phyloP scores from a whole-genome alignment of 2,888 invertebrate species.

The Lymantria dispar region DNA sequence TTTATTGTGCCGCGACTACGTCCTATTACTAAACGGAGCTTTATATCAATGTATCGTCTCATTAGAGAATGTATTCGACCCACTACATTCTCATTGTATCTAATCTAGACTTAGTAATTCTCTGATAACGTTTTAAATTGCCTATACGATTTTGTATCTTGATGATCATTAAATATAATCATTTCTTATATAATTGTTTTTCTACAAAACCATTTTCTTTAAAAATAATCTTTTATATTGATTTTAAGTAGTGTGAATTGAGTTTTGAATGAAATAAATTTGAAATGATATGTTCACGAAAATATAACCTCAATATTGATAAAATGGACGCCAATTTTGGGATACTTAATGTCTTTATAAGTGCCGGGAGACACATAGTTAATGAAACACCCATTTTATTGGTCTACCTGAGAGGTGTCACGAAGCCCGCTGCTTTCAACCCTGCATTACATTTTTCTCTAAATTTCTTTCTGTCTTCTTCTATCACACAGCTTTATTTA shows the following conservation, averaged over 20 bases:
- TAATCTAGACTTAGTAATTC: conserved; percentile 44
- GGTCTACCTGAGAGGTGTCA: conserved; percentile 79
- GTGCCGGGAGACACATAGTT: conserved; percentile 72
- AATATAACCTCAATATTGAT: conserved; percentile 36
- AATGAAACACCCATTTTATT: conserved; percentile 78
- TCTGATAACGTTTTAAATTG: conserved; percentile 46
- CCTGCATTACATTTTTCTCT: conserved; percentile 74
- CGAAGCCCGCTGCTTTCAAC: conserved; percentile 65
- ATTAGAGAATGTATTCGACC: conserved; percentile 63
- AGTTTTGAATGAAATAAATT: conserved; percentile 39
- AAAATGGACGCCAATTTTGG: conserved; percentile 53
- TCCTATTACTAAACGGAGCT: conserved; percentile 60
- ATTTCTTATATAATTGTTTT: conserved; percentile 33
- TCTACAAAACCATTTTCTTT: too few species aligned
- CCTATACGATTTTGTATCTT: conserved; percentile 28
- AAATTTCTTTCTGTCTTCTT: conserved; percentile 62
- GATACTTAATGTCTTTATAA: conserved; percentile 80
- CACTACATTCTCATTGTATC: conserved; percentile 49
- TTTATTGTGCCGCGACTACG: conserved; percentile 61
- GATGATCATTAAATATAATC: conserved; percentile 39
- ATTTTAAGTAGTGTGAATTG: not conserved
- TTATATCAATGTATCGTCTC: conserved; percentile 58
- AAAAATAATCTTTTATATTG: too few species aligned
- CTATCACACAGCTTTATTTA: conserved; percentile 14
- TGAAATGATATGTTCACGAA: conserved; percentile 30